Base-by-base conservation (phyloP, 2,888 invertebrate species). In the Aphodius granarius region DNA sequence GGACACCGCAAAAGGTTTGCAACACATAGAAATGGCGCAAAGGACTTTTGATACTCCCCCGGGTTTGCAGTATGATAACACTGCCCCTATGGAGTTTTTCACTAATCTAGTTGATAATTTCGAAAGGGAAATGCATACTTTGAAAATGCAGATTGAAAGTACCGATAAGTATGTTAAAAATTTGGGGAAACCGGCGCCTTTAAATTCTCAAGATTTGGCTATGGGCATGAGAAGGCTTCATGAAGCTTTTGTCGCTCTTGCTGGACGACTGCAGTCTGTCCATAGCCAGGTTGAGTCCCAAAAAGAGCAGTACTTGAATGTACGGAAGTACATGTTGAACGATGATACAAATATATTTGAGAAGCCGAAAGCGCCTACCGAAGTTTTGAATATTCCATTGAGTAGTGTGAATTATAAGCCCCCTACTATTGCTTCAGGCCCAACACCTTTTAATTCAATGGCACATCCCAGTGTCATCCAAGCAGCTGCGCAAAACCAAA, bases 271-370 rank as follows among this genome's bases (percentile, higher is more conserved):
- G 63, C 95, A 97, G 83, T 92, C 93, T 3, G 92, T 95, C 0
- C 96, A 97, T 83, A 89, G 89, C 74, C 91, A 91, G 82, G 94
- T 97, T 0, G 94, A 95, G 83, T 90, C 91, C 0, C 95, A 95
- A 83, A 96, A 96, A 86, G 95, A 95, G 76, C 94, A 94, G 80
- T 96, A 94, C 84, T 87, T 95, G n/a, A 94, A 94, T 84, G 90
- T 95, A 68, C 87, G 96, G 63, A 94, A 93, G 84, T 93, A 94
- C 81, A 90, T 95, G 17, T 89, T 93, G 65, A 93, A 94, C 75
- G 96, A 97, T 82, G 95, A 96, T 82, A 91, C 92, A 3, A 93
- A 95, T 82, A 93, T 96, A 0, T 96, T 96, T 84, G 93, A 92
- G 79, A 86, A 87, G 75, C 76, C 82, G 9, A 78, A 79, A 19